Conservation (phyloP, 23 tunicate species). For the Phallusia fumigata region DNA sequence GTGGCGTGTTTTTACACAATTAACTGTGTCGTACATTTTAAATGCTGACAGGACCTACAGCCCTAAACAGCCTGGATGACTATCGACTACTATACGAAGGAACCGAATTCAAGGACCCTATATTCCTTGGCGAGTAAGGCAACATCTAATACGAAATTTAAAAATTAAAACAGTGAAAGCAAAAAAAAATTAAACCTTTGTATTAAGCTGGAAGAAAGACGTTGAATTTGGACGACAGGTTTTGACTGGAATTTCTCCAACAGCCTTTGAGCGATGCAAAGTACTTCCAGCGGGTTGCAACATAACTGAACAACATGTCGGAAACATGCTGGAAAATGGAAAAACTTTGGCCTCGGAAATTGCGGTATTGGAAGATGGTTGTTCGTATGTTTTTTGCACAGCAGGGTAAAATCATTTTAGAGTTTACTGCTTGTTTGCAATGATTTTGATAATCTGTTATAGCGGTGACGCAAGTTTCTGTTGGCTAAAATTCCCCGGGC, state of each 20-base stretch:
- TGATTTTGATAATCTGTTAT: too few relatives aligned
- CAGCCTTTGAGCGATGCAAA: conserved; percentile 34
- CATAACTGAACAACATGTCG: conserved; percentile 23
- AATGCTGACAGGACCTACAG: background rate
- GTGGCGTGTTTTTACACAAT: too few relatives aligned
- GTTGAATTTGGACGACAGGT: conserved; percentile 77
- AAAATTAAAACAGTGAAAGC: background rate
- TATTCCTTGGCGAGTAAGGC: conserved; percentile 16
- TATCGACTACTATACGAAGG: background rate
- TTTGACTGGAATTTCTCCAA: conserved; percentile 47
- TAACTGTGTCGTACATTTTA: too few relatives aligned
- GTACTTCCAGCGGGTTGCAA: conserved; percentile 34
- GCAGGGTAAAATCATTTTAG: too few relatives aligned
- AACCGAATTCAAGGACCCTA: background rate
- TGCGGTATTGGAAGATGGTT: too few relatives aligned
- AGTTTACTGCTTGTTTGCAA: too few relatives aligned
- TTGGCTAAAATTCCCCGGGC: too few relatives aligned
- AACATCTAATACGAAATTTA: too few relatives aligned
- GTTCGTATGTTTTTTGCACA: too few relatives aligned
- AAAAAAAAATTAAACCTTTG: background rate
- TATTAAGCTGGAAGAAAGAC: conserved; percentile 61
- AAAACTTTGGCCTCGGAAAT: conserved; percentile 37
- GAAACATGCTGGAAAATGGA: background rate
- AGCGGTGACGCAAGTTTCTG: too few relatives aligned
- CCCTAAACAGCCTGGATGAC: background rate